Evolutionary conservation across 2,888 invertebrate species (phyloP).

Genomic region (Coleophora flavipennella): DNA sequence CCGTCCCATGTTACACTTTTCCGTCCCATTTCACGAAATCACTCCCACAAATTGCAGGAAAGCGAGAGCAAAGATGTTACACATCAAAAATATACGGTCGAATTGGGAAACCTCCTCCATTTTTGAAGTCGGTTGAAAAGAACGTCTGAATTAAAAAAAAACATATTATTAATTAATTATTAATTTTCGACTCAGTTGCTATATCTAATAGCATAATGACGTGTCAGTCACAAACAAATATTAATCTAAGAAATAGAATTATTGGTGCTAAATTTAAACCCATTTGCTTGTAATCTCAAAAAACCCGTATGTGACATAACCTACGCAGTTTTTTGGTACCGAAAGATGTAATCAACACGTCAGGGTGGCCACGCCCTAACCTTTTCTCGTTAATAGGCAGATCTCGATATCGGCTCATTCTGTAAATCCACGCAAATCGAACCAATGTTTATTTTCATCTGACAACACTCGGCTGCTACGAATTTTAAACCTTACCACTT

Average conservation of each 20-base stretch:
- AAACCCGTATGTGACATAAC: not conserved
- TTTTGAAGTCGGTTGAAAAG: too few relatives aligned
- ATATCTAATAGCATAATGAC: too few relatives aligned
- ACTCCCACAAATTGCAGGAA: too few relatives aligned
- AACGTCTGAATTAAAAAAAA: too few relatives aligned
- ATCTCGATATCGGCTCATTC: slow-evolving; percentile 54
- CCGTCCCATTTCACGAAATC: too few relatives aligned
- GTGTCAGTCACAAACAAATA: too few relatives aligned
- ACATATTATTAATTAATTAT: too few relatives aligned
- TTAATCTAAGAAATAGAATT: slow-evolving; percentile 2
- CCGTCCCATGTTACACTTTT: too few relatives aligned
- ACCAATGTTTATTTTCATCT: slow-evolving; percentile 20
- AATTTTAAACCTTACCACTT: slow-evolving; percentile 18
- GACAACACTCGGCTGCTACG: not conserved
- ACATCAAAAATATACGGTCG: too few relatives aligned
- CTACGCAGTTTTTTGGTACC: slow-evolving; percentile 40
- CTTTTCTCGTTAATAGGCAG: slow-evolving; percentile 57
- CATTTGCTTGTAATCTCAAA: not conserved
- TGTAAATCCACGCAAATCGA: slow-evolving; percentile 40
- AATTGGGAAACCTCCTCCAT: too few relatives aligned
- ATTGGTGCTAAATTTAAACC: slow-evolving; percentile 7
- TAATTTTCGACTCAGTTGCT: too few relatives aligned
- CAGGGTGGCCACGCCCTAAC: slow-evolving; percentile 53
- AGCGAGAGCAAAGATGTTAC: too few relatives aligned
- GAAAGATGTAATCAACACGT: slow-evolving; percentile 64